Evolutionary conservation across 2,888 invertebrate genomes (phyloP), one percentile per base, ranked within the genome.

Genomic region (Drepanosiphum platanoidis): DNA sequence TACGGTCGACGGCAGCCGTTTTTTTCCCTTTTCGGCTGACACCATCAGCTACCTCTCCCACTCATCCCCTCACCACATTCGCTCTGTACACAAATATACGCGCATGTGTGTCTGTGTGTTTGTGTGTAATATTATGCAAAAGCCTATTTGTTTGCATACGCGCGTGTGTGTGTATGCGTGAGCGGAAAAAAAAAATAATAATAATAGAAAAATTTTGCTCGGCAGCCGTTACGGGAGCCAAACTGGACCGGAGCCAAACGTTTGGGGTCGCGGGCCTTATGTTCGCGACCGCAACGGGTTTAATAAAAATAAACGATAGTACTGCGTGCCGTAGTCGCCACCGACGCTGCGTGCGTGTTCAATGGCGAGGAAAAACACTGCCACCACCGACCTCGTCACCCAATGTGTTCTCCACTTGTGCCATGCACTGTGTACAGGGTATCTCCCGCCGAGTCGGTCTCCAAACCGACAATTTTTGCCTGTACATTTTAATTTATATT

Each of bases 241-340:
- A 83, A 83, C 27, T 83, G 83, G 83, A 83, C 83, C 27, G 11
- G 22, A 74, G 83, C 83, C 83, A 83, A 83, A 74, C 82, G 72
- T 64, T 80, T 27, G 30, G 27, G 18, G 32, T 22, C 79, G 34
- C 18, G 79, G 18, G 36, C 72, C 82, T 72, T 82, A 71, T 71
- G 82, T 46, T 64, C 72, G n/a, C n/a, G 82, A 22, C 82, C 22
- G 32, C 58, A 27, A 81, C 58, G 81, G 81, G 58, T 71, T 81
- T 72, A 81, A 81, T 74, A 83, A 83, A 83, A 74, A 72, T 42
- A 72, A 64, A 82, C 70, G 82, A 58, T 71, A 58, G 58, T 80
- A 15, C 58, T 30, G 34, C 36, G 36, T 34, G 34, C 70, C 46
- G 70, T n/a, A 15, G 15, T 5, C 27, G 7, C 71, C 39, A 30